phyloP scores from a whole-genome alignment of 1,140 invertebrate genomes.

The Brachionus calyciflorus region DNA sequence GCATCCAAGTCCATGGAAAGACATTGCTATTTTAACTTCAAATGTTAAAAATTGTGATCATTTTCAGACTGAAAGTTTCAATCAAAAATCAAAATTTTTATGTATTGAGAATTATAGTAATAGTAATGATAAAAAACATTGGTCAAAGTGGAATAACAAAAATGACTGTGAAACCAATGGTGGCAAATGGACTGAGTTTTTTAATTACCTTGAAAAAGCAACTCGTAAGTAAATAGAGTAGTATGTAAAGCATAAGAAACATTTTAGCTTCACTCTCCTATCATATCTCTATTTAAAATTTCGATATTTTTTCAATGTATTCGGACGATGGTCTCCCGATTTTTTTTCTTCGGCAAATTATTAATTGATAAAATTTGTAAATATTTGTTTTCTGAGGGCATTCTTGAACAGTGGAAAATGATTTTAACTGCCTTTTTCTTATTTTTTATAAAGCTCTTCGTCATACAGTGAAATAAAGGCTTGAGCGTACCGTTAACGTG shows the following conservation, averaged over 20 bases:
- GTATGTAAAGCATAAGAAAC: too few relatives aligned
- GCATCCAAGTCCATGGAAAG: slow-evolving; percentile 58
- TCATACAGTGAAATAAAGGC: too few relatives aligned
- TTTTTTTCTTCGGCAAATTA: too few relatives aligned
- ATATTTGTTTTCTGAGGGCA: too few relatives aligned
- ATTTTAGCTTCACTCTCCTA: too few relatives aligned
- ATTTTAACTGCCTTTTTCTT: too few relatives aligned
- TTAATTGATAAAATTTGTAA: too few relatives aligned
- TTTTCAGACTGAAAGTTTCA: slow-evolving; percentile 56
- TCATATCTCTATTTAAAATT: neutral
- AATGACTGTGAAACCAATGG: slow-evolving; percentile 16
- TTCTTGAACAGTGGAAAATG: too few relatives aligned
- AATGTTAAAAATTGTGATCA: slow-evolving; percentile 54
- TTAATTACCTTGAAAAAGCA: slow-evolving; percentile 45
- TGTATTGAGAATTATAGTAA: slow-evolving; percentile 52
- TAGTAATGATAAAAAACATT: slow-evolving; percentile 47
- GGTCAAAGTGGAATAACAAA: slow-evolving; percentile 44
- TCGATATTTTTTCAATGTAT: too few relatives aligned
- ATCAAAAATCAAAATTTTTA: slow-evolving; percentile 53
- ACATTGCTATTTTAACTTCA: slow-evolving; percentile 58
- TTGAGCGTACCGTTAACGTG: too few relatives aligned
- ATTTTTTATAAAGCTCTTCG: too few relatives aligned
- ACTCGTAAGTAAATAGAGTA: slow-evolving; percentile 38
- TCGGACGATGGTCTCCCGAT: too few relatives aligned
- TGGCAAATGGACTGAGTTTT: slow-evolving; percentile 40